Base-by-base conservation (phyloP, 2,888 invertebrate genomes). In the Agriopis marginaria region DNA sequence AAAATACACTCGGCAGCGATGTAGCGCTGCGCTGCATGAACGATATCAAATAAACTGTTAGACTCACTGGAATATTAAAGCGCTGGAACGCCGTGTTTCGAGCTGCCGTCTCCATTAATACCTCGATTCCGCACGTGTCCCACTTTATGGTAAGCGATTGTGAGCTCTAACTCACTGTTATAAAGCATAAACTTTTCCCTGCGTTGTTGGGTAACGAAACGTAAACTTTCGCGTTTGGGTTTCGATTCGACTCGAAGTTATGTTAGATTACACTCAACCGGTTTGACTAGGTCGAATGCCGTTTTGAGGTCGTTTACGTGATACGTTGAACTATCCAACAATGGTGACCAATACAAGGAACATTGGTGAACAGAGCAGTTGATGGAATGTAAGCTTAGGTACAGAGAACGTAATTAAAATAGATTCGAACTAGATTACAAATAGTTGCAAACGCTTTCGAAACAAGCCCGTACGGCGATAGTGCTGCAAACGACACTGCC, bases 61-160 rank as follows among this genome's bases (percentile, higher is more conserved):
- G 80, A 82, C 84, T 72, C 68, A 8, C 72, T 71, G 72, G 72
- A 84, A 82, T 82, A 80, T 71, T 79, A 80, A 84, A 93, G 93
- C 93, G 91, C 90, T 91, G 72, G 73, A 87, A 77, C 79, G 90
- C 91, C 91, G 81, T 82, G 75, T 85, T 85, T 79, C 82, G 76
- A 70, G 78, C 81, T 81, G 78, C 83, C 80, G 79, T 90, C 92
- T 93, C 93, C 93, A 94, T 94, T 94, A 94, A 93, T 94, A 93
- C 92, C 92, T 89, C 90, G 88, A 89, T 88, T 89, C 92, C 90
- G 93, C 93, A 94, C 93, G 94, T 93, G 93, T 92, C 88, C 85
- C 78, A 79, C 76, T 76, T 76, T 73, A 71, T 69, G 73, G 69
- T 77, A 79, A 68, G 75, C 83, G 78, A 91, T 84, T 85, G 77